Percentiles rank a stretch among this genome's conserved stretches.
These are phyloP conservation scores for Hybognathus amarus DNA, from an alignment of 2,797 vertebrate species.

Conservation along the genomic window DNA sequence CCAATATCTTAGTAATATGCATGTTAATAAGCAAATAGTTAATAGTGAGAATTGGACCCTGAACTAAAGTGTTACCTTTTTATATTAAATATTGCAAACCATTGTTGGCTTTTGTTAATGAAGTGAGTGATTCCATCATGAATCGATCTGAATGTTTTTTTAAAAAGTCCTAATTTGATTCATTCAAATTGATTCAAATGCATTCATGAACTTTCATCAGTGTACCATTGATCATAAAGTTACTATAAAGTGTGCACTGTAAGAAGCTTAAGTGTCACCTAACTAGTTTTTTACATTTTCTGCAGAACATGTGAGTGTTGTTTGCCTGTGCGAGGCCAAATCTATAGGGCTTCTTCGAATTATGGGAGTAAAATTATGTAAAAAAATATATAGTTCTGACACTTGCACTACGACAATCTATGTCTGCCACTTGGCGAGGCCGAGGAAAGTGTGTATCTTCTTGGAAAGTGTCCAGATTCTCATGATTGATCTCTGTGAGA, in stretches of 20 bases:
- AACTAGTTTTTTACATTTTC: background rate
- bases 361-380: background rate
- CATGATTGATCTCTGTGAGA: slow-evolving; percentile 41
- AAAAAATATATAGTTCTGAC: background rate
- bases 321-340: background rate
- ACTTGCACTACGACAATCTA: no score
- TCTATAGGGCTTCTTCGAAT: background rate
- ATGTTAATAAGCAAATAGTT: no score
- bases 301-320: background rate
- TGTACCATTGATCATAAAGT: background rate
- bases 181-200: background rate
- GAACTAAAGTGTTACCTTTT: no score
- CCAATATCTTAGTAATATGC: no score
- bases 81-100: no score
- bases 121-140: no score
- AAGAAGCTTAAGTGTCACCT: background rate
- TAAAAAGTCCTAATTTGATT: background rate
- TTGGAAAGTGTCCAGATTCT: slow-evolving; percentile 42
- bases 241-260: background rate
- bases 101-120: no score
- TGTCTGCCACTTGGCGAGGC: background rate
- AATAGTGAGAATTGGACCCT: no score
- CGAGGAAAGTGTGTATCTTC: slow-evolving; percentile 14
- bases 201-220: background rate
- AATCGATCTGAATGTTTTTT: no score